phyloP scores from a whole-genome alignment of 2,888 invertebrate genomes.

The Calameuta filiformis region DNA sequence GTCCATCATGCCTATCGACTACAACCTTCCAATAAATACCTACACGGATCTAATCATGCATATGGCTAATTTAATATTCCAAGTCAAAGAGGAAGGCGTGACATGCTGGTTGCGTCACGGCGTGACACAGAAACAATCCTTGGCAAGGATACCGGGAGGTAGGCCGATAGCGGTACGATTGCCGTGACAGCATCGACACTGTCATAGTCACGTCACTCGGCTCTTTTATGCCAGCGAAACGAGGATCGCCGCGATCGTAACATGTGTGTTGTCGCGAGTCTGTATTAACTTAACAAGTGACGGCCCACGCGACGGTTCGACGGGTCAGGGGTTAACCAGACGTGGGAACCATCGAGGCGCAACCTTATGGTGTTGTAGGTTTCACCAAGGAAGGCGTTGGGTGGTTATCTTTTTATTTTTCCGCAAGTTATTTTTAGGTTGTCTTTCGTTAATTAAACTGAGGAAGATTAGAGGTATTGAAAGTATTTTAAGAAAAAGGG shows the following conservation, averaged over 20 bases:
- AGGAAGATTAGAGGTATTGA: too few species aligned
- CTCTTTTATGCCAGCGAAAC: slow-evolving; percentile 2
- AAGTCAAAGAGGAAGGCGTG: slow-evolving; percentile 44
- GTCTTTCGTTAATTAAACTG: too few species aligned
- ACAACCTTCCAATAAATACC: neutral
- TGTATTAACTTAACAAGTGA: slow-evolving; percentile 50
- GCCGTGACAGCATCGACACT: slow-evolving; percentile 16
- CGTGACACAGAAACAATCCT: slow-evolving; percentile 54
- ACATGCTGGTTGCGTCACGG: slow-evolving; percentile 50
- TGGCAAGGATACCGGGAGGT: slow-evolving; percentile 27
- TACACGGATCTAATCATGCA: slow-evolving; percentile 23
- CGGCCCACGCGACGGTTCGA: slow-evolving; percentile 59
- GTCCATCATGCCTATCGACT: too few species aligned
- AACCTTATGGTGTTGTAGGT: too few species aligned
- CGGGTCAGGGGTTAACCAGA: slow-evolving; percentile 58
- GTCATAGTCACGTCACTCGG: slow-evolving; percentile 5
- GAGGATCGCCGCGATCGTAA: neutral
- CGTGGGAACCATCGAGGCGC: slow-evolving; percentile 52
- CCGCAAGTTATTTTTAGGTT: too few species aligned
- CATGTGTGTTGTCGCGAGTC: slow-evolving; percentile 42
- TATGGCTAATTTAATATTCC: slow-evolving; percentile 53
- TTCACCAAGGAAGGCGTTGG: too few species aligned
- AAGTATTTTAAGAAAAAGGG: too few species aligned
- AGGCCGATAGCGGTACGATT: slow-evolving; percentile 28
- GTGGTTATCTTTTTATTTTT: too few species aligned